Percentiles rank a stretch among this genome's conserved stretches.
Evolutionary conservation across 2,113 vertebrate genomes (phyloP).

Genomic region (Podiceps cristatus): DNA sequence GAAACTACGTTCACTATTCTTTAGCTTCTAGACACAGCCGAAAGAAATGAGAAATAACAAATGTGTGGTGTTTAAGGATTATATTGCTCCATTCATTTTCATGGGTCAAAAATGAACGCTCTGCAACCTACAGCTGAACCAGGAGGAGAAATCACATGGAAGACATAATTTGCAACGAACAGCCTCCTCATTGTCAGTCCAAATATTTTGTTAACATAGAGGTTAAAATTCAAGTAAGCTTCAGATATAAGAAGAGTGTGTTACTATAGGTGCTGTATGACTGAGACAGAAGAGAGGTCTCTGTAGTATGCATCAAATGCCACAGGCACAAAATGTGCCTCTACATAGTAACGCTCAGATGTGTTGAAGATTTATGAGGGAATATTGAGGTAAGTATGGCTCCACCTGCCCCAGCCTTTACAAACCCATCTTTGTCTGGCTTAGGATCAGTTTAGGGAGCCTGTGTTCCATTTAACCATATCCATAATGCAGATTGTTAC

Average conservation of each 20-base stretch:
- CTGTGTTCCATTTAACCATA: background rate
- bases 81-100: background rate
- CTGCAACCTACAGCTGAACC: background rate
- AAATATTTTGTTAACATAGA: background rate
- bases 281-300: background rate
- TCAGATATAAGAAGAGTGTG: background rate
- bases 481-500: background rate
- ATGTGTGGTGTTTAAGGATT: background rate
- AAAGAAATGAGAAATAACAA: background rate
- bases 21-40: background rate
- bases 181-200: background rate
- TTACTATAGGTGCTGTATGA: background rate
- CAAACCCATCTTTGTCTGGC: background rate
- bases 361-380: background rate
- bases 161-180: background rate
- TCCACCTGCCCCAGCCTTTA: background rate
- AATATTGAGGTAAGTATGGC: background rate
- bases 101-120: background rate
- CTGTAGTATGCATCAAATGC: background rate
- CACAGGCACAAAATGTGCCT: background rate
- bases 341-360: background rate
- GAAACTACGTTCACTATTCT: background rate
- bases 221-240: background rate
- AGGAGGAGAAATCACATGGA: background rate
- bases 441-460: background rate